Percentiles rank a stretch among this genome's conserved stretches.
phyloP scores from a whole-genome alignment of 2,113 vertebrate species.

The Cyanoderma ruficeps region DNA sequence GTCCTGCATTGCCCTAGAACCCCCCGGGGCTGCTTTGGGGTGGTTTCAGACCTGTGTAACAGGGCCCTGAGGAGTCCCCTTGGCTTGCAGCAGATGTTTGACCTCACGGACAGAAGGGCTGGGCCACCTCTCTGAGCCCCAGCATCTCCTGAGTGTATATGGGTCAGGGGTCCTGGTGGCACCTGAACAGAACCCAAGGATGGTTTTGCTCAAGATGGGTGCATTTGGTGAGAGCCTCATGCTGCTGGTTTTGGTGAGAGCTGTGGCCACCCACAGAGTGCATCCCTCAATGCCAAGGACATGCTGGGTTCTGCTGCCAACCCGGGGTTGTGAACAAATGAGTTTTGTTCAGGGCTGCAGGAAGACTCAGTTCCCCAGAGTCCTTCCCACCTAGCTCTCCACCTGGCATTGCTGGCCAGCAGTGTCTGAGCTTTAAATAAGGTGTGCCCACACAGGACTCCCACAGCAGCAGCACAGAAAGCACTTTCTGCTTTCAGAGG shows the following conservation, averaged over 20 bases:
- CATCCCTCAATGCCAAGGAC: neutral
- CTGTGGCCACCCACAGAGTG: neutral
- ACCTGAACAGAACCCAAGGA: neutral
- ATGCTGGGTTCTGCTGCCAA: neutral
- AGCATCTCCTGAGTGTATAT: neutral
- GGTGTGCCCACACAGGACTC: neutral
- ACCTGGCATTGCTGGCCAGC: neutral
- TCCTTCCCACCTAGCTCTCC: neutral
- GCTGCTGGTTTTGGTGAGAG: neutral
- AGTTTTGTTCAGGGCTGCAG: neutral
- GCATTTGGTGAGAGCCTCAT: neutral
- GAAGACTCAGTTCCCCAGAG: neutral
- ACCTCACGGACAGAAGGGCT: neutral
- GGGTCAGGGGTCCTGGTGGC: neutral
- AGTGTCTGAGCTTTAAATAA: neutral
- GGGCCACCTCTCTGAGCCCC: neutral
- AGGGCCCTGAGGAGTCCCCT: neutral
- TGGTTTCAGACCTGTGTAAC: neutral
- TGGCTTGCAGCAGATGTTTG: neutral
- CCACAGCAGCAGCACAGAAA: neutral
- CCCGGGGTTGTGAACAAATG: neutral
- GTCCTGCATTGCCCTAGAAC: neutral
- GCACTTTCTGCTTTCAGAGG: neutral
- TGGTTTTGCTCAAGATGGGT: neutral
- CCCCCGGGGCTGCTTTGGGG: neutral